These are phyloP conservation scores for Formica aserva DNA, from an alignment of 2,888 invertebrate genomes.

Conservation along the genomic window DNA sequence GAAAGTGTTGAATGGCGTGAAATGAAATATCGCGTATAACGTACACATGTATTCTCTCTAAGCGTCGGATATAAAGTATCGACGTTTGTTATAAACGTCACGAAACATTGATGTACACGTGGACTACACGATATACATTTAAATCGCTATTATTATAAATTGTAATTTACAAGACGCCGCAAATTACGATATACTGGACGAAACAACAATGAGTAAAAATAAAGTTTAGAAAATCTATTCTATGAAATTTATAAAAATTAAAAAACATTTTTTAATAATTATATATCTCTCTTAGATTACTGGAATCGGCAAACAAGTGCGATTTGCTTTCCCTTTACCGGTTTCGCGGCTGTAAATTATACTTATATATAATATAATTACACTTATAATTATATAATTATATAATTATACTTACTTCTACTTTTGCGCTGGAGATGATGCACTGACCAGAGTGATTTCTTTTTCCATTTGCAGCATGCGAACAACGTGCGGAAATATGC, in stretches of 20 bases:
- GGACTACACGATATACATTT: background rate
- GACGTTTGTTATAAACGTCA: conserved; percentile 30
- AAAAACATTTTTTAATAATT: background rate
- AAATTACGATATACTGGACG: background rate
- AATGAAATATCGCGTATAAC: conserved; percentile 44
- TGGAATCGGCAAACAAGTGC: background rate
- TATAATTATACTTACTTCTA: no score
- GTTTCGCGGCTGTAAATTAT: background rate
- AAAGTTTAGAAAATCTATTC: background rate
- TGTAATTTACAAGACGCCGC: background rate
- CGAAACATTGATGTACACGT: conserved; percentile 17
- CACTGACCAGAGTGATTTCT: background rate
- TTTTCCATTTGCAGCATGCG: conserved; percentile 92
- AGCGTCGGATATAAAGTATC: conserved; percentile 47
- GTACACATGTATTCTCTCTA: background rate
- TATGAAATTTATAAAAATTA: background rate
- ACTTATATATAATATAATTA: no score
- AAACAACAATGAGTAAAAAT: background rate
- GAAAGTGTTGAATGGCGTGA: conserved; percentile 47
- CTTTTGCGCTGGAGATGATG: background rate
- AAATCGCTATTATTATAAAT: conserved; percentile 14
- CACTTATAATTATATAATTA: no score
- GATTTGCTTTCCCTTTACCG: background rate
- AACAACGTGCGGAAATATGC: conserved; percentile 96
- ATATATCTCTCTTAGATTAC: background rate